Percentiles rank a stretch among this genome's conserved stretches.
phyloP scores from a whole-genome alignment of 37 sponge, comb jelly and placozoan species.

The Aplysina aerophoba region DNA sequence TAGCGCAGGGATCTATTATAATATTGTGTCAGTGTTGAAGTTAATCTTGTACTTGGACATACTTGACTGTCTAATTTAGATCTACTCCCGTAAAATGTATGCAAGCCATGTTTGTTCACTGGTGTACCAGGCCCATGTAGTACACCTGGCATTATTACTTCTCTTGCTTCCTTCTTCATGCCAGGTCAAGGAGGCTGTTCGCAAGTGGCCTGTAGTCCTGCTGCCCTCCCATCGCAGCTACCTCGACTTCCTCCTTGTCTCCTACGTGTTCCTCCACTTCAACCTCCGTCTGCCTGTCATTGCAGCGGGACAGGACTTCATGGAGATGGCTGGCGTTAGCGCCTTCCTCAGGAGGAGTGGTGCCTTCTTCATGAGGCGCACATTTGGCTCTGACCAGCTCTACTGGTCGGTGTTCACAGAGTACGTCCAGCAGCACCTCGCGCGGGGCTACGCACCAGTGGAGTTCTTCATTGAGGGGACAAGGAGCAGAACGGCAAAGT shows the following conservation, averaged over 20 bases:
- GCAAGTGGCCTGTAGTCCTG: slow-evolving; percentile 78
- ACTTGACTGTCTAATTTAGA: too few species aligned
- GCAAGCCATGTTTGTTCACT: too few species aligned
- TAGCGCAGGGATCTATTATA: too few species aligned
- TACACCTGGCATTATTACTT: too few species aligned
- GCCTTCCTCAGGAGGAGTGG: slow-evolving; percentile 83
- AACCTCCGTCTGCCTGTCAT: slow-evolving; percentile 83
- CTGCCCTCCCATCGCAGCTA: slow-evolving; percentile 93
- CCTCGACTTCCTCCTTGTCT: slow-evolving; percentile 89
- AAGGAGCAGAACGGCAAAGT: slow-evolving; percentile 84
- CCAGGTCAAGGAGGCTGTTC: slow-evolving; percentile 53
- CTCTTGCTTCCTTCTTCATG: not conserved
- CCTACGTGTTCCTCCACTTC: slow-evolving; percentile 74
- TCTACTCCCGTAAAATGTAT: too few species aligned
- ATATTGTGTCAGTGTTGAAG: too few species aligned
- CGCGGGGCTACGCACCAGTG: slow-evolving; percentile 66
- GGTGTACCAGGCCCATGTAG: too few species aligned
- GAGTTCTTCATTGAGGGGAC: slow-evolving; percentile 98
- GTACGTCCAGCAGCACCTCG: slow-evolving; percentile 74
- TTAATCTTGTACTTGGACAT: too few species aligned
- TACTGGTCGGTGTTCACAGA: slow-evolving; percentile 89
- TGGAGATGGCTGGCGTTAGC: slow-evolving; percentile 80
- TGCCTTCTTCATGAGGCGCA: slow-evolving; percentile 90
- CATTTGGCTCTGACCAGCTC: slow-evolving; percentile 85
- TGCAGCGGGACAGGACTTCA: slow-evolving; percentile 96